Base-by-base conservation (phyloP, 2,888 invertebrate species). In the Nephrotoma flavescens region DNA sequence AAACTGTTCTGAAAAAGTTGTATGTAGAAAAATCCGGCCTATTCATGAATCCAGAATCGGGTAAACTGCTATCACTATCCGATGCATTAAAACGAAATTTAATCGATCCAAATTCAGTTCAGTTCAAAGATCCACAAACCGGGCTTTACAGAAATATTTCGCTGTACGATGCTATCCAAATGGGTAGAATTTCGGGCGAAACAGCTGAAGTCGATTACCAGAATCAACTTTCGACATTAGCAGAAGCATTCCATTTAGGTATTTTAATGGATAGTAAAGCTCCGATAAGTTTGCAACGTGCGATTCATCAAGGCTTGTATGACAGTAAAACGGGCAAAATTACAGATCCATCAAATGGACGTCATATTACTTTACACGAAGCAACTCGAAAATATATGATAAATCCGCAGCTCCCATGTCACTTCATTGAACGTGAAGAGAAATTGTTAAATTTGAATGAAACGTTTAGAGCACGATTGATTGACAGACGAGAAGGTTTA, bases 291-390 rank as follows among this genome's bases (percentile, higher is more conserved):
- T 91, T 97, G 45, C 97, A 97, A 90, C 93, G 96, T 89, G 96
- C 96, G 0, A 94, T 97, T 86, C 97, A 97, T 90, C 96, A 97
- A 92, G 97, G 97, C 1, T 92, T 97, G 0, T 97, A 97, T 90
- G 96, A 97, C 89, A 95, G 96, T 87, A 93, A 93, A 87, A 95
- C 95, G 0, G 96, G 97, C 11, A 96, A 96, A 92, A 94, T 98
- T 86, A 93, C 95, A 52, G 97, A 98, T 92, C 96, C 96, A 0
- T 93, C 94, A 87, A 96, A 95, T 3, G 95, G 95, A 85, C 94
- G 95, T 87, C 94, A 95, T 89, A 95, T 97, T 4, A 96, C 97
- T 1, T 91, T 97, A 71, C 96, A 97, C 89, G 97, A 97, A 92
- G 95, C 97, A 2, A 95, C 97, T 89, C 93, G 97, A 86, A 94